These are phyloP conservation scores for Operophtera brumata DNA, from an alignment of 2,888 invertebrate genomes.

Conservation along the genomic window DNA sequence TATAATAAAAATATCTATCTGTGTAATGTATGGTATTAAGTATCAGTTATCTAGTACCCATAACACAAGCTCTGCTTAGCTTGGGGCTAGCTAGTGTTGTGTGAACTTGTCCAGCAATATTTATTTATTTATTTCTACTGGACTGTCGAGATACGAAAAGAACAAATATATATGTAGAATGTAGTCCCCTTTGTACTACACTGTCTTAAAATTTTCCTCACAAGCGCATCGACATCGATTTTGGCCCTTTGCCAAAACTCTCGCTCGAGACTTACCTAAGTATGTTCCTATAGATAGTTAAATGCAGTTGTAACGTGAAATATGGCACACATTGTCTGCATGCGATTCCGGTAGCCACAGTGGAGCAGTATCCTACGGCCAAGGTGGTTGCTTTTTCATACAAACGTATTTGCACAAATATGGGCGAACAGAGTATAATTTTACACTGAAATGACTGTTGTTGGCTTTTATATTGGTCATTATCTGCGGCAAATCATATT, in stretches of 20 bases:
- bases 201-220: conserved; percentile 8
- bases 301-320: conserved; percentile 15
- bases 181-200: not conserved
- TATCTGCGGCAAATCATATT: too few relatives aligned
- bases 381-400: too few relatives aligned
- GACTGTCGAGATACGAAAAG: not conserved
- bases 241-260: conserved; percentile 20
- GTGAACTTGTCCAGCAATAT: too few relatives aligned
- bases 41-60: too few relatives aligned
- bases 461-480: too few relatives aligned
- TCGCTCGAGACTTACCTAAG: conserved; percentile 7
- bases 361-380: conserved; percentile 19
- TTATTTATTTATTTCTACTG: not conserved
- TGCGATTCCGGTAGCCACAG: conserved; percentile 17
- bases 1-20: too few relatives aligned
- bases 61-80: too few relatives aligned
- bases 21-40: too few relatives aligned
- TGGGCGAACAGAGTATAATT: too few relatives aligned
- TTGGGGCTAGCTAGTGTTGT: too few relatives aligned
- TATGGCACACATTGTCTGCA: conserved; percentile 1
- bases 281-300: conserved; percentile 1
- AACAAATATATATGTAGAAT: not conserved
- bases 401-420: too few relatives aligned
- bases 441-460: too few relatives aligned
- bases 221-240: conserved; percentile 17